Conservation (phyloP, 2,797 vertebrate species). For the Lophotriccus pileatus region DNA sequence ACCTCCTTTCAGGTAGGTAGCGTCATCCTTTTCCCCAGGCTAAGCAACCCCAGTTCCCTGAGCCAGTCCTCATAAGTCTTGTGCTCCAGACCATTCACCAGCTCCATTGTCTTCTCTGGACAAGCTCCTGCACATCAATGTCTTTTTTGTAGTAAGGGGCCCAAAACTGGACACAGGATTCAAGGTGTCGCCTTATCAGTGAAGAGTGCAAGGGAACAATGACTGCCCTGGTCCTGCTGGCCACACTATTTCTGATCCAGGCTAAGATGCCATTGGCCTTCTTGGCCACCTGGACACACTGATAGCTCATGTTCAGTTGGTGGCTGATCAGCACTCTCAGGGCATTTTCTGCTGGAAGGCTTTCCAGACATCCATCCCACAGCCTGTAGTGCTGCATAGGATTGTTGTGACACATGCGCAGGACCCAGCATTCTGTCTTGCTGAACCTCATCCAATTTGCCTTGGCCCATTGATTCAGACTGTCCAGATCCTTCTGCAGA, state of each 20-base stretch:
- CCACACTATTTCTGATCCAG: background rate
- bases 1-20: background rate
- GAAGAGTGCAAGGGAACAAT: background rate
- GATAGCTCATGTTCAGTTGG: background rate
- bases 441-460: background rate
- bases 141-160: background rate
- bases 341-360: background rate
- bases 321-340: background rate
- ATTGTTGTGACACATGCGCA: background rate
- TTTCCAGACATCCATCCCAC: background rate
- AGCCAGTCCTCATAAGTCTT: background rate
- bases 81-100: background rate
- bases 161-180: background rate
- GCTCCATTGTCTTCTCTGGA: background rate
- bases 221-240: background rate
- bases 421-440: background rate
- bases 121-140: background rate
- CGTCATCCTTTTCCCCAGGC: background rate
- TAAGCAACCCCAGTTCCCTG: background rate
- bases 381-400: background rate
- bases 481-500: background rate
- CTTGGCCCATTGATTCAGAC: background rate
- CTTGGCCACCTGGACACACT: background rate
- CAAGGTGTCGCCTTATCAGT: fast-evolving
- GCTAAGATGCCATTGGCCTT: too few relatives aligned